Base-by-base conservation (phyloP, 2,113 vertebrate genomes). In the Caracal caracal region DNA sequence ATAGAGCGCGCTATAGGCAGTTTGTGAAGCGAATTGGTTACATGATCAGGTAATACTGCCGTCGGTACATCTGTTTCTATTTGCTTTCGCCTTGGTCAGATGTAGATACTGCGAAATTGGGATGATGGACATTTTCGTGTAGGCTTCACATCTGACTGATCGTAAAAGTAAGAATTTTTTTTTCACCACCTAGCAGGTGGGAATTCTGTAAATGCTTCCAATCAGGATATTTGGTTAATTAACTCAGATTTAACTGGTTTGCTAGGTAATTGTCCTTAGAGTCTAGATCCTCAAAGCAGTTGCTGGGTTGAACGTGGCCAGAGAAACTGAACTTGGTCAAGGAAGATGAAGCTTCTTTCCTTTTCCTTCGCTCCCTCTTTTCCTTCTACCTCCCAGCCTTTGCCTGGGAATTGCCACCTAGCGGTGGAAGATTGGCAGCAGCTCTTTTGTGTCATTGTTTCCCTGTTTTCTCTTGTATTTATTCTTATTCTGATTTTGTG, bases 11-110 rank as follows among this genome's bases (percentile, higher is more conserved):
- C 10, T 99, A 99, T 96, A 98, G 99, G 80, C 99, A 99, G 97
- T 99, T 99, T 65, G 99, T 99, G 81, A 99, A 99, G 98, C 98
- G 99, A 68, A 99, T 99, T 75, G 99, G 99, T 83, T 99, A 99
- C 89, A 99, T 99, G 97, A 99, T 99, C 98, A 99, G 99, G 99
- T 99, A 98, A 98, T 70, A 4, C 43, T 1, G 22, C 15, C 30
- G 2, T 80, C 68, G 75, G 19, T 53, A 2, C 11, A 0, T 75
- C 28, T 8, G 1, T 88, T 43, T 95, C 37, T 94, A 1, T 78
- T 47, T 63, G 5, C 17, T 75, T 63, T 83, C 16, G 7, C 10
- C 13, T 10, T 82, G 10, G 8, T 93, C 24, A 71, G 53, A 37
- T 8, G 35, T 9, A 89, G 61, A 9, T 1, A 22, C 28, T 93